Evolutionary conservation across 2,888 invertebrate genomes (phyloP).

Genomic region (Alviniconcha strummeri): DNA sequence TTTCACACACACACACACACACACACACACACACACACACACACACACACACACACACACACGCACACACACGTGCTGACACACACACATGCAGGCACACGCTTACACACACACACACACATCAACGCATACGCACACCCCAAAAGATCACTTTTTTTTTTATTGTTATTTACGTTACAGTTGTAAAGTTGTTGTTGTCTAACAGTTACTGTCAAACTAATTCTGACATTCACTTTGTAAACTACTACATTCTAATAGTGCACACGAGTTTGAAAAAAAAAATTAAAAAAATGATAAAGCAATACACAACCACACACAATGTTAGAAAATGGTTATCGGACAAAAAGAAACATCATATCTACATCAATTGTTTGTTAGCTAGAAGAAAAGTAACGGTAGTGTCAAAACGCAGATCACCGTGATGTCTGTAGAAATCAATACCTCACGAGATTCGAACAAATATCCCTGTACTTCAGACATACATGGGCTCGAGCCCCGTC

Average conservation of each 20-base stretch:
- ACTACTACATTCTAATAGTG: conserved; percentile 25
- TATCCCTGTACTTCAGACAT: background rate
- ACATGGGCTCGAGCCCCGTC: conserved; percentile 6
- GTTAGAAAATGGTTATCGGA: background rate
- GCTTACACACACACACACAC: background rate
- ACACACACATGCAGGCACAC: background rate
- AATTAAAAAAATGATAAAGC: background rate
- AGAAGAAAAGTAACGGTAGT: background rate
- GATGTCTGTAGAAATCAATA: background rate
- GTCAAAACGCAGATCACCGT: too few species aligned
- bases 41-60: conserved; percentile 8
- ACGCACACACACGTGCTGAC: too few species aligned
- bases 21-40: background rate
- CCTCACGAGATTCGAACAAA: conserved; percentile 5
- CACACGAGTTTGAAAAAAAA: conserved; percentile 5
- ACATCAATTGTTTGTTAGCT: conserved; percentile 16
- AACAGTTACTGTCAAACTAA: conserved; percentile 27
- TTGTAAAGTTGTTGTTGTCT: conserved; percentile 27
- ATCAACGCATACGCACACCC: background rate
- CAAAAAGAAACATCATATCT: conserved; percentile 7
- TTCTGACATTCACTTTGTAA: conserved; percentile 19
- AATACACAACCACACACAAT: conserved; percentile 20
- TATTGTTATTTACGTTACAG: conserved; percentile 21
- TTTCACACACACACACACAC: too few species aligned
- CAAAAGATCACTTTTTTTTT: conserved; percentile 24